A percentile compares a stretch with the other conserved stretches of the same genome.
Evolutionary conservation across 2,797 vertebrate genomes (phyloP).

Genomic region (Leontocebus nigricollis): DNA sequence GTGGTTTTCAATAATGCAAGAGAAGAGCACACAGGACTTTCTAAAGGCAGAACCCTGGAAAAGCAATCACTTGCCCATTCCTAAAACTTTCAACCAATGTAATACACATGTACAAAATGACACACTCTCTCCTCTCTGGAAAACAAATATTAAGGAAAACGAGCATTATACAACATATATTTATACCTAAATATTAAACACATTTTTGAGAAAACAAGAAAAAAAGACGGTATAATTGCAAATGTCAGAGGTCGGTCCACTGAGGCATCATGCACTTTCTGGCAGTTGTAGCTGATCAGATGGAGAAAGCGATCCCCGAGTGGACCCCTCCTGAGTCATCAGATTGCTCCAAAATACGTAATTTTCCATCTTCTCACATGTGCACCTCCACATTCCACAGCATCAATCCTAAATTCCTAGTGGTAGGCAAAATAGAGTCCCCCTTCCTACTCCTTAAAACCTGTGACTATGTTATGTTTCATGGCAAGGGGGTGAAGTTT

Average conservation of each 20-base stretch:
- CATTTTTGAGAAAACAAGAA: neutral
- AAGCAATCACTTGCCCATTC: neutral
- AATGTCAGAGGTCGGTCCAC: no score
- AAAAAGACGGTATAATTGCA: neutral
- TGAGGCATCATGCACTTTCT: neutral
- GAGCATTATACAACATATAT: no score
- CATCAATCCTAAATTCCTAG: neutral
- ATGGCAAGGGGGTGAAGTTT: no score
- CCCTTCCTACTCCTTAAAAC: neutral
- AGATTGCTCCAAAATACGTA: neutral
- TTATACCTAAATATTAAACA: neutral
- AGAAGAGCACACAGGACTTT: neutral
- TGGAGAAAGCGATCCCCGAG: neutral
- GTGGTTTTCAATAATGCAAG: neutral
- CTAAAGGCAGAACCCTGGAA: neutral
- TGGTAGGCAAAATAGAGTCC: neutral
- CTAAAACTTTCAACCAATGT: neutral
- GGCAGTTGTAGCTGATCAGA: neutral
- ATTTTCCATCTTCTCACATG: neutral
- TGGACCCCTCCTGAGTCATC: accelerated
- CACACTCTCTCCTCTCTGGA: neutral
- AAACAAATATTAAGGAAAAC: neutral
- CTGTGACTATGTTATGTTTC: neutral
- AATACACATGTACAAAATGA: neutral
- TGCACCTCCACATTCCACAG: neutral